Base-by-base conservation (phyloP, 2,888 invertebrate genomes). In the Cataglyphis livida region DNA sequence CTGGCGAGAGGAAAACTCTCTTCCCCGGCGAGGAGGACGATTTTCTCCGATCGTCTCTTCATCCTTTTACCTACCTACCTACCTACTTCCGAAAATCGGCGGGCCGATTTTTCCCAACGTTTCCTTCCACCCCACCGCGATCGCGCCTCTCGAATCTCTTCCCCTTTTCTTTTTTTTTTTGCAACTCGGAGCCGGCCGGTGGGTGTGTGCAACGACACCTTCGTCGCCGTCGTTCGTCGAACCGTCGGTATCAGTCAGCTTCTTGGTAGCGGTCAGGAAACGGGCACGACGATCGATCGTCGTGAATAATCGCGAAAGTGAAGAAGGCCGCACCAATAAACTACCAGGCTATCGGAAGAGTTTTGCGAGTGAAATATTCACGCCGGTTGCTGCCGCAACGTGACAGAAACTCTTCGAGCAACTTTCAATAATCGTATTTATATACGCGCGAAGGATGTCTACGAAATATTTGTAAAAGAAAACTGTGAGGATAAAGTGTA, bases 1-100 rank as follows among this genome's bases (percentile, higher is more conserved):
- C 87, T 76, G 75, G 51, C 65, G 65, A 76, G 89, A 89, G 91
- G 90, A 75, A 86, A 86, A 86, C 85, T 88, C 85, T 83, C 81
- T 57, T 84, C 66, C 81, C 70, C 61, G 73, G 65, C 65, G 81
- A 68, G 78, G 79, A 82, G 41, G 10, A 75, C 61, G 51, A 51
- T 51, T n/a, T 51, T n/a, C 51, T 75, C 35, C 48, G 28, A 32
- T 74, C 74, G 44, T 65, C 38, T 41, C 68, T 57, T 68, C 78
- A 15, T 78, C 57, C 32, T 82, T 85, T n/a, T 62, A 15, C 21
- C 35, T 35, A 35, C 0, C 32, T 32, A 73, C 44, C 75, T 54
- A 28, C 28, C 28, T 25, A 25, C 25, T 28, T 28, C 28, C 48
- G n/a, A 28, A 71, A 48, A 64, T n/a, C 38, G 61, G 64, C 70